Percentiles rank a stretch among this genome's conserved stretches.
These are phyloP conservation scores for Larimichthys polyactis DNA, from an alignment of 2,113 vertebrate species.

Conservation along the genomic window DNA sequence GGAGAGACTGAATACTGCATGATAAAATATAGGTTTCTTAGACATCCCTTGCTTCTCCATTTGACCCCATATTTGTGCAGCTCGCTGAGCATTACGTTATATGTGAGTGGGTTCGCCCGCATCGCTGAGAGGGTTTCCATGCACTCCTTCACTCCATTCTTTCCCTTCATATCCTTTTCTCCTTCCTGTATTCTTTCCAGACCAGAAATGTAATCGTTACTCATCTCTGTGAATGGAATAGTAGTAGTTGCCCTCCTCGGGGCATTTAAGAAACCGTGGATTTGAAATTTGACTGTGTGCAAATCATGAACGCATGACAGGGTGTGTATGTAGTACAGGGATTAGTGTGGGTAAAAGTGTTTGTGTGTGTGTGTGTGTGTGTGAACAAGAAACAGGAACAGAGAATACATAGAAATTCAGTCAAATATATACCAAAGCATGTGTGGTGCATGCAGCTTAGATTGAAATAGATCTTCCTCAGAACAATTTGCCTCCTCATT, in stretches of 20 bases:
- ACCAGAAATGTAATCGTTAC: constrained; percentile 63
- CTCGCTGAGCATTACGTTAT: constrained; percentile 53
- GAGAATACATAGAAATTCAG: not conserved
- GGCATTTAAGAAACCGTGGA: constrained; percentile 13
- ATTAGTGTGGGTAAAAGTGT: not conserved
- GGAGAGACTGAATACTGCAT: not conserved
- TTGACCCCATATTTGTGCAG: constrained; percentile 54
- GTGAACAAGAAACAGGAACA: not conserved
- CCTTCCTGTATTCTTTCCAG: constrained; percentile 42
- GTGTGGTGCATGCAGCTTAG: not conserved
- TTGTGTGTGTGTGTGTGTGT: not conserved
- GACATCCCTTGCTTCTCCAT: constrained; percentile 33
- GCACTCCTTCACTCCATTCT: constrained; percentile 26
- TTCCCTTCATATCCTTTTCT: constrained; percentile 9
- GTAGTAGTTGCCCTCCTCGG: constrained; percentile 20
- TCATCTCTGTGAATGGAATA: constrained; percentile 51
- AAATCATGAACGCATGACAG: constrained; percentile 6
- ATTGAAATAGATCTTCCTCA: not conserved
- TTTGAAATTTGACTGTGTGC: constrained; percentile 7
- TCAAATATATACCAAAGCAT: not conserved
- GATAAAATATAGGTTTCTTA: not conserved
- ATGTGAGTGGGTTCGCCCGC: constrained; percentile 58
- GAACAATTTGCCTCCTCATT: not conserved
- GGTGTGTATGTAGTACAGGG: constrained; percentile 9
- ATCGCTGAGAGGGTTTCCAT: constrained; percentile 68